These are phyloP conservation scores for Patella ulyssiponensis DNA, from an alignment of 2,888 invertebrate genomes.

Conservation along the genomic window DNA sequence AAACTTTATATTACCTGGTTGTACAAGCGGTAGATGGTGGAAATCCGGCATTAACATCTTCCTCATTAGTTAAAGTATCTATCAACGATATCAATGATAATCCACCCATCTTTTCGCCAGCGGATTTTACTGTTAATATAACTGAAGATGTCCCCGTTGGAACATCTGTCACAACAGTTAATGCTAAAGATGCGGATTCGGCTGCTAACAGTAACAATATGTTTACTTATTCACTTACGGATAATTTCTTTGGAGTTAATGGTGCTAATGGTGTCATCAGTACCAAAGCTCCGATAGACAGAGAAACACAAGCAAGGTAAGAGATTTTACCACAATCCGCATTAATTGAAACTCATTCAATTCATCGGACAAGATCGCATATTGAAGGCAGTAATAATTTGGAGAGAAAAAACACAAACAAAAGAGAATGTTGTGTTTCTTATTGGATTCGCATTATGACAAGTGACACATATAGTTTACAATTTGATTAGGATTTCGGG, in stretches of 20 bases:
- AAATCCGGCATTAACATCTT: conserved; percentile 41
- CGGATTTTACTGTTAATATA: conserved; percentile 42
- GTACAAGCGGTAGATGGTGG: conserved; percentile 55
- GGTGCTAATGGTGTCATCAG: conserved; percentile 48
- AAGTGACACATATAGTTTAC: too few species aligned
- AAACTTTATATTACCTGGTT: conserved; percentile 42
- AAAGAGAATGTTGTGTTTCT: too few species aligned
- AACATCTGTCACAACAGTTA: conserved; percentile 45
- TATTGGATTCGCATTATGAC: too few species aligned
- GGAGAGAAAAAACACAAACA: too few species aligned
- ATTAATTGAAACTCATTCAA: not conserved
- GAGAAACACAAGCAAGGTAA: conserved; percentile 52
- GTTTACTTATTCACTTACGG: conserved; percentile 42
- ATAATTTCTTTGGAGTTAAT: conserved; percentile 44
- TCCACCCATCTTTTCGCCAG: conserved; percentile 45
- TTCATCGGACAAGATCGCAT: too few species aligned
- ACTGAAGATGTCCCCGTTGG: conserved; percentile 46
- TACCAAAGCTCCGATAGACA: conserved; percentile 48
- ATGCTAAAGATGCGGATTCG: conserved; percentile 55
- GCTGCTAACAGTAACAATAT: conserved; percentile 54
- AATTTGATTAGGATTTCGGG: too few species aligned
- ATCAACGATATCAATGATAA: conserved; percentile 60
- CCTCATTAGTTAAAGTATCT: conserved; percentile 43
- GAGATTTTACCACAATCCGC: conserved; percentile 17
- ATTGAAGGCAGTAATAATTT: too few species aligned